Evolutionary conservation across 1,140 invertebrate species (phyloP).

Genomic region (Paralvinella palmiformis): DNA sequence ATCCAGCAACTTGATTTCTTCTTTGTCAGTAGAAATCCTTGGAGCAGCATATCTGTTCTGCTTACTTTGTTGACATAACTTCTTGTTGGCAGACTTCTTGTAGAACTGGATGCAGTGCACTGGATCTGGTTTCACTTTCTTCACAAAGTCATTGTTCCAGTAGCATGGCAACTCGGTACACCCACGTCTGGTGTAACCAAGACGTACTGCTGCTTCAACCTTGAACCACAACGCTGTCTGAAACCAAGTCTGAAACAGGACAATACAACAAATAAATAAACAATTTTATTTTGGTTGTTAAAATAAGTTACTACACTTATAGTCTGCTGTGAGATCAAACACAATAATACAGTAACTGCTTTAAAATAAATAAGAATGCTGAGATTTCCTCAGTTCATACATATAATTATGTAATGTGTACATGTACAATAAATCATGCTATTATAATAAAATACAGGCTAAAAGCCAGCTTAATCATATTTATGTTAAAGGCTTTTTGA

Average conservation of each 20-base stretch:
- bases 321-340: not conserved
- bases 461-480: not conserved
- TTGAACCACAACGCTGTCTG: conserved; percentile 14
- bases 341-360: not conserved
- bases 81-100: conserved; percentile 8
- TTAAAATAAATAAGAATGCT: not conserved
- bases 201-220: conserved; percentile 20
- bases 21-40: not conserved
- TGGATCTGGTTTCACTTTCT: conserved; percentile 19
- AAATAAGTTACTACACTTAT: not conserved
- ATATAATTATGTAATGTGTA: not conserved
- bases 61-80: not conserved
- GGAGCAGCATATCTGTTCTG: not conserved
- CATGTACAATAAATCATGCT: not conserved
- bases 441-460: not conserved
- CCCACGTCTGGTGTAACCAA: conserved; percentile 10
- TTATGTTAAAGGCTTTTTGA: not conserved
- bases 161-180: conserved; percentile 17
- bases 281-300: conserved; percentile 1
- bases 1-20: not conserved
- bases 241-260: conserved; percentile 21
- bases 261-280: not conserved
- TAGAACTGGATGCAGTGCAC: conserved; percentile 16
- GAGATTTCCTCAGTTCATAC: not conserved
- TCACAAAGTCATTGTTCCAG: conserved; percentile 21